These are phyloP conservation scores for Australoheros scitulus DNA, from an alignment of 2,113 vertebrate genomes.

Conservation along the genomic window DNA sequence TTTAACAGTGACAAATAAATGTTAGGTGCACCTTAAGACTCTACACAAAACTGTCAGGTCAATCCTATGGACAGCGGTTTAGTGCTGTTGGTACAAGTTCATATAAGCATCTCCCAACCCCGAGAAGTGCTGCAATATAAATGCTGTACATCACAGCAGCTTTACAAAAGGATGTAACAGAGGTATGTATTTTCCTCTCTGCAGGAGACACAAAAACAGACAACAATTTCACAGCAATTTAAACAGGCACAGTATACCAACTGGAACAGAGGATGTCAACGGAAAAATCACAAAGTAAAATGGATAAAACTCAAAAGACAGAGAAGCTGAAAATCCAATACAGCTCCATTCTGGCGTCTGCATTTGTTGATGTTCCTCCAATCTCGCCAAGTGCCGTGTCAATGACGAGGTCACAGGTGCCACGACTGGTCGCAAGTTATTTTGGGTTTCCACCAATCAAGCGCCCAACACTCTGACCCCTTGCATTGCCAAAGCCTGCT, in stretches of 20 bases:
- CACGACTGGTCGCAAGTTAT: conserved; percentile 44
- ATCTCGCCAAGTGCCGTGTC: conserved; percentile 48
- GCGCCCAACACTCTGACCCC: conserved; percentile 40
- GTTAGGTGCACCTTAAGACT: neutral
- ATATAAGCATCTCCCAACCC: neutral
- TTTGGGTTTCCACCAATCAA: conserved; percentile 61
- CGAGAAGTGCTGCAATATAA: neutral
- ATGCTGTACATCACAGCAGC: conserved; percentile 16
- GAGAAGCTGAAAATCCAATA: conserved; percentile 49
- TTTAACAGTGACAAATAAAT: neutral
- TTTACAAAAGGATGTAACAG: neutral
- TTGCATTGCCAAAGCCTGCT: conserved; percentile 10
- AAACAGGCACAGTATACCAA: conserved; percentile 27
- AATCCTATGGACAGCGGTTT: neutral
- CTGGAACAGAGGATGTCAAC: neutral
- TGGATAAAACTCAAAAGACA: conserved; percentile 28
- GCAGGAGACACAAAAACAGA: conserved; percentile 24
- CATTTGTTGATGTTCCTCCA: conserved; percentile 36
- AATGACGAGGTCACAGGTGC: conserved; percentile 43
- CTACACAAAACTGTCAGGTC: neutral
- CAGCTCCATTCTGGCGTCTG: conserved; percentile 2
- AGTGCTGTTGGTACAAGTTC: neutral
- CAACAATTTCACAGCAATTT: conserved; percentile 51
- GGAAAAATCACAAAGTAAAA: conserved; percentile 24
- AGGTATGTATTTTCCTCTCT: conserved; percentile 27